Conservation (phyloP, 2,888 invertebrate species). For the Dynastes maya region DNA sequence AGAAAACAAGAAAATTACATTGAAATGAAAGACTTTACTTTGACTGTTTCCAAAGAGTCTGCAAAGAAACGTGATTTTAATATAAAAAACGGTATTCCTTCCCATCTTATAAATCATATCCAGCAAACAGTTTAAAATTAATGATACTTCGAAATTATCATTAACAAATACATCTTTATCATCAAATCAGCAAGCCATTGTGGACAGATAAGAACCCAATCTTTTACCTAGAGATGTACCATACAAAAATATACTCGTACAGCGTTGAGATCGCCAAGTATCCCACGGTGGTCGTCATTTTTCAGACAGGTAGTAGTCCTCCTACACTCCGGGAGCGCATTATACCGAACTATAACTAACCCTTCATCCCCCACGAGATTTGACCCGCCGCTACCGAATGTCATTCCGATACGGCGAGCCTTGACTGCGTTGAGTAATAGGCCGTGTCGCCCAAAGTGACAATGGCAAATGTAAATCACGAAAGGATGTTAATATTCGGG, state of each 20-base stretch:
- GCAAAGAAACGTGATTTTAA: too few species aligned
- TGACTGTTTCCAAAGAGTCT: too few species aligned
- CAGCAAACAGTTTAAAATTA: background rate
- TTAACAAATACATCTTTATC: slow-evolving; percentile 23
- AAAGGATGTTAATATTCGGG: slow-evolving; percentile 10
- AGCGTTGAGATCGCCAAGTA: slow-evolving; percentile 1
- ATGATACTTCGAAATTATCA: slow-evolving; percentile 13
- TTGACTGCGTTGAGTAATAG: slow-evolving; percentile 28
- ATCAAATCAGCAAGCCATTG: slow-evolving; percentile 29
- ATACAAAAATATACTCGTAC: background rate
- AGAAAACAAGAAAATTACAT: too few species aligned
- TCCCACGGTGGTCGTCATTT: slow-evolving; percentile 45
- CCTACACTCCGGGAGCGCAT: slow-evolving; percentile 58
- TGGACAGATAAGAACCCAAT: slow-evolving; percentile 15
- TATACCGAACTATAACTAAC: slow-evolving; percentile 48
- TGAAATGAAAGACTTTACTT: too few species aligned
- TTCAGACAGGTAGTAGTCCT: slow-evolving; percentile 58
- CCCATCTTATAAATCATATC: too few species aligned
- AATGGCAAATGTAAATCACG: slow-evolving; percentile 32
- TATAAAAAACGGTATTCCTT: too few species aligned
- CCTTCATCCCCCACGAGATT: slow-evolving; percentile 44
- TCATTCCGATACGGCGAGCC: slow-evolving; percentile 35
- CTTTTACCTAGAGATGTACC: background rate
- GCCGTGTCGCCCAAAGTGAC: slow-evolving; percentile 18
- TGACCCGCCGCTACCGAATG: slow-evolving; percentile 47